These are phyloP conservation scores for Probosciger aterrimus DNA, from an alignment of 2,113 vertebrate species.

Conservation along the genomic window DNA sequence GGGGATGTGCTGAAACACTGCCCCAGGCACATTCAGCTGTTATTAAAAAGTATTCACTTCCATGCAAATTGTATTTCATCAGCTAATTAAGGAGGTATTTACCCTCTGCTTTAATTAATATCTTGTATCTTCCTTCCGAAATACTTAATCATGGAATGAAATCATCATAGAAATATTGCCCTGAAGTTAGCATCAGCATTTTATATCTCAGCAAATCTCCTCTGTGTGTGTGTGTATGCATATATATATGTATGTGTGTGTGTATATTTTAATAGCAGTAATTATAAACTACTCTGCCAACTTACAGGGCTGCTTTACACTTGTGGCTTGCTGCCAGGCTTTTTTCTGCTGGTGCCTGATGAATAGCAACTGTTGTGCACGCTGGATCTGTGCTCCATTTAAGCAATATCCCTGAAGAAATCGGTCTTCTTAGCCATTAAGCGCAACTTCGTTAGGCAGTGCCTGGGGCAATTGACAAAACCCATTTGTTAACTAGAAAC, in stretches of 20 bases:
- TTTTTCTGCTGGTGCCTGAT: constrained; percentile 57
- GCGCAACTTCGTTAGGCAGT: constrained; percentile 62
- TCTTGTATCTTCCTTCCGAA: constrained; percentile 72
- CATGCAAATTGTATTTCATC: constrained; percentile 71
- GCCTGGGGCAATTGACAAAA: constrained; percentile 52
- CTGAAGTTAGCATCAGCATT: constrained; percentile 56
- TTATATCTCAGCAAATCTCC: constrained; percentile 71
- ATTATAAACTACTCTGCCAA: constrained; percentile 79
- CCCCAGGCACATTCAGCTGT: constrained; percentile 17
- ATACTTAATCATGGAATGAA: constrained; percentile 74
- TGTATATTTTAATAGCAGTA: constrained; percentile 75
- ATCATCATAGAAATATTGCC: constrained; percentile 73
- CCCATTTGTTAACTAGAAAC: constrained; percentile 67
- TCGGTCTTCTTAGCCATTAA: constrained; percentile 66
- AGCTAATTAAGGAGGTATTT: constrained; percentile 76
- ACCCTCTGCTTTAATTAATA: constrained; percentile 75
- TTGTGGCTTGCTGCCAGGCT: constrained; percentile 71
- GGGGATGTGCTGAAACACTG: neutral
- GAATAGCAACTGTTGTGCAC: constrained; percentile 74
- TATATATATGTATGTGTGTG: neutral
- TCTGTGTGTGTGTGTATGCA: constrained; percentile 22
- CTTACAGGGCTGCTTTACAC: constrained; percentile 75
- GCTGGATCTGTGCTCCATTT: constrained; percentile 61
- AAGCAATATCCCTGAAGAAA: constrained; percentile 69
- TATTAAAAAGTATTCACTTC: constrained; percentile 65